Evolutionary conservation across 2,797 vertebrate genomes (phyloP).

Genomic region (Channallabes apus): DNA sequence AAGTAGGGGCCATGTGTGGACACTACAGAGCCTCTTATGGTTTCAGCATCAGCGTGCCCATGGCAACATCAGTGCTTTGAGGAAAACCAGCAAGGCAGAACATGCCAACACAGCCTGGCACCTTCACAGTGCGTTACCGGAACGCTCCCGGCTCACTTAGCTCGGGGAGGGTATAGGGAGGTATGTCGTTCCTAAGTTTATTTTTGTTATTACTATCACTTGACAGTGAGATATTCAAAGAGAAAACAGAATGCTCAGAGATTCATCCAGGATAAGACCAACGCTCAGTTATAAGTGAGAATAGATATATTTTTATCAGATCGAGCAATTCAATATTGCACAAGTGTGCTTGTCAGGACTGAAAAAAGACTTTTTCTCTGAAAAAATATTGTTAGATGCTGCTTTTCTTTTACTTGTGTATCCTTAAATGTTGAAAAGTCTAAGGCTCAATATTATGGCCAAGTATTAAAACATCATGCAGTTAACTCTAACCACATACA

Average conservation of each 20-base stretch:
- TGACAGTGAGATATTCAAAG: slow-evolving; percentile 48
- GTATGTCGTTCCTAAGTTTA: slow-evolving; percentile 45
- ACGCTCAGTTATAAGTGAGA: slow-evolving; percentile 10
- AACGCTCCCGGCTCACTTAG: slow-evolving; percentile 37
- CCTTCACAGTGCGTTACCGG: slow-evolving; percentile 35
- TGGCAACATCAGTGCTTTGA: slow-evolving; percentile 48
- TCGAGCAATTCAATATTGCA: not conserved
- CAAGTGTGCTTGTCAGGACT: not conserved
- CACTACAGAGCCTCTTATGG: slow-evolving; percentile 58
- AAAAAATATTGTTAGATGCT: not conserved
- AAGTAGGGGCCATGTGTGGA: slow-evolving; percentile 38
- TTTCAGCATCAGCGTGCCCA: slow-evolving; percentile 51
- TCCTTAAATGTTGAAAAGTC: not conserved
- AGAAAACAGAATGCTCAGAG: slow-evolving; percentile 16
- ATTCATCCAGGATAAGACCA: slow-evolving; percentile 4
- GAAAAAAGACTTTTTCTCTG: not conserved
- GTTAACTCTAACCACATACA: not conserved
- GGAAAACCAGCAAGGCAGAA: slow-evolving; percentile 50
- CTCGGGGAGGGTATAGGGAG: slow-evolving; percentile 26
- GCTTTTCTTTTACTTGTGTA: not conserved
- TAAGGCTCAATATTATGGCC: not conserved
- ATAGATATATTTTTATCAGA: slow-evolving; percentile 2
- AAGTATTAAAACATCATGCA: not conserved
- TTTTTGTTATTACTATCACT: slow-evolving; percentile 48
- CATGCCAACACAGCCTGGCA: slow-evolving; percentile 47